Percentiles rank a stretch among this genome's conserved stretches.
These are phyloP conservation scores for Himalopsyche kuldschensis DNA, from an alignment of 2,888 invertebrate species.

Conservation along the genomic window DNA sequence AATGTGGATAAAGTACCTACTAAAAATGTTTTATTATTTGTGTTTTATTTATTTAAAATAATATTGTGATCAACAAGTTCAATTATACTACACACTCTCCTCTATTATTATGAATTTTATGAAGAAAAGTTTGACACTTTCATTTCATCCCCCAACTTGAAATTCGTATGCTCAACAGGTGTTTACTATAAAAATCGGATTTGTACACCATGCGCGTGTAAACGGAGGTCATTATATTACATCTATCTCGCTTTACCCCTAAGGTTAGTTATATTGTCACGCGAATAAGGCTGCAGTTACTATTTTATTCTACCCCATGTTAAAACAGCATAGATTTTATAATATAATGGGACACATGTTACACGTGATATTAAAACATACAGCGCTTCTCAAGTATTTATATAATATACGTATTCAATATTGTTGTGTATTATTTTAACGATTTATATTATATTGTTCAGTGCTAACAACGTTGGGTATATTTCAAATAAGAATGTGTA, in stretches of 20 bases:
- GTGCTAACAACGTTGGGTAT: too few species aligned
- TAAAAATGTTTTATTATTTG: too few species aligned
- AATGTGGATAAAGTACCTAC: too few species aligned
- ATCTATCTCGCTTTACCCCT: neutral
- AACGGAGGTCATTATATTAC: neutral
- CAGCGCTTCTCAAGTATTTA: neutral
- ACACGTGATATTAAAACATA: neutral
- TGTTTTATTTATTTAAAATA: too few species aligned
- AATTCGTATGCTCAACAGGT: neutral
- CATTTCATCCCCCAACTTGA: neutral
- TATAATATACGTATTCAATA: too few species aligned
- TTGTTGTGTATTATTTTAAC: too few species aligned
- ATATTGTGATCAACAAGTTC: too few species aligned
- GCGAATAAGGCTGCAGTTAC: neutral
- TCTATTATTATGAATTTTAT: too few species aligned
- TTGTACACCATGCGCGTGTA: neutral
- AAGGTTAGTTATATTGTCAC: neutral
- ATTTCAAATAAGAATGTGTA: too few species aligned
- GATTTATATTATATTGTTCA: too few species aligned
- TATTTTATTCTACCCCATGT: neutral
- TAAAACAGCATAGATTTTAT: neutral
- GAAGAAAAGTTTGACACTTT: neutral
- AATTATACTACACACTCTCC: too few species aligned
- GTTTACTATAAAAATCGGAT: neutral
- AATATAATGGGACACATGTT: neutral